phyloP scores from a whole-genome alignment of 35 echinoderm and acorn worm genomes.

The Hemicentrotus pulcherrimus region DNA sequence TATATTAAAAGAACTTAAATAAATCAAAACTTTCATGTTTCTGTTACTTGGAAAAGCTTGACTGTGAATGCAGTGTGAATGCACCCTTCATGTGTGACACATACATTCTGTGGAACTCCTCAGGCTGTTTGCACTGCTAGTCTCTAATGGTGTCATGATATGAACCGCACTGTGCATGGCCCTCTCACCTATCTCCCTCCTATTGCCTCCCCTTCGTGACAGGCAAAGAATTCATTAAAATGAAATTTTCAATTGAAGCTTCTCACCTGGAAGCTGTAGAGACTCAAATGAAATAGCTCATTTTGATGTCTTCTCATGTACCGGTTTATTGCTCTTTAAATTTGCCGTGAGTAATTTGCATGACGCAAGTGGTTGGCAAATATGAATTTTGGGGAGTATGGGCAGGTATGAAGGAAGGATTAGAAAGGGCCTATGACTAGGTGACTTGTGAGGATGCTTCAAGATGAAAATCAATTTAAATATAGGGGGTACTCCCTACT shows the following conservation, averaged over 20 bases:
- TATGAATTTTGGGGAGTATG: neutral
- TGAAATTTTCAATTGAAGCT: neutral
- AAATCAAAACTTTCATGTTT: too few species aligned
- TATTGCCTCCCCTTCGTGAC: neutral
- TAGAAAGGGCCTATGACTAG: neutral
- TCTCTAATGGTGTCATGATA: slow-evolving; percentile 4
- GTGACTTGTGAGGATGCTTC: neutral
- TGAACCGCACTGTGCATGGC: neutral
- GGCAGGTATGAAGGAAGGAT: neutral
- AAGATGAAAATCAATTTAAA: neutral
- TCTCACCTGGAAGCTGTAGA: neutral
- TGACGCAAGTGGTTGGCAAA: neutral
- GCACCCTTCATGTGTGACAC: neutral
- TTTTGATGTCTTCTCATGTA: slow-evolving; percentile 4
- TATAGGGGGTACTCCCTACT: neutral
- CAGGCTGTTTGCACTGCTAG: neutral
- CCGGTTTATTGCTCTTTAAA: neutral
- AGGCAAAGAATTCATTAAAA: neutral
- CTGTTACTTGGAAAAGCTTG: neutral
- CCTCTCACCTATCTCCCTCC: neutral
- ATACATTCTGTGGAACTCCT: neutral
- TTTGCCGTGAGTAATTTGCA: slow-evolving; percentile 7
- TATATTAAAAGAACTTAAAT: too few species aligned
- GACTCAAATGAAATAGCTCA: neutral
- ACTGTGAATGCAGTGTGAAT: neutral